Evolutionary conservation across 2,113 vertebrate genomes (phyloP).

Genomic region (Hoplias malabaricus): DNA sequence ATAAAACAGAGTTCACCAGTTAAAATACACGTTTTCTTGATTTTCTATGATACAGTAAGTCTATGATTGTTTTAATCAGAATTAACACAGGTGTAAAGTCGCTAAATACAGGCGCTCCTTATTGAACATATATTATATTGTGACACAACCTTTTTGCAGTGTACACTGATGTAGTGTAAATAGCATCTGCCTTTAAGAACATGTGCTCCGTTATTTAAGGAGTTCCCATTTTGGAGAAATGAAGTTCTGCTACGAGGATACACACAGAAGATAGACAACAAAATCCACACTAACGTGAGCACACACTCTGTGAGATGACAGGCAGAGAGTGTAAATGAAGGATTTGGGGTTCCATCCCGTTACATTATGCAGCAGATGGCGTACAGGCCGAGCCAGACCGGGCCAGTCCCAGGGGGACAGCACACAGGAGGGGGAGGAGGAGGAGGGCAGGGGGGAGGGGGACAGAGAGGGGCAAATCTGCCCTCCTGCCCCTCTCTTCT

Average conservation of each 20-base stretch:
- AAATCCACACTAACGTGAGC: slow-evolving; percentile 34
- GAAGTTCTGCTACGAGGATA: slow-evolving; percentile 27
- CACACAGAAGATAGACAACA: slow-evolving; percentile 16
- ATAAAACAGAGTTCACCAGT: no score
- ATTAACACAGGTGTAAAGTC: no score
- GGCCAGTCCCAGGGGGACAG: slow-evolving; percentile 68
- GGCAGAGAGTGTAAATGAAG: slow-evolving; percentile 72
- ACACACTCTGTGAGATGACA: slow-evolving; percentile 66
- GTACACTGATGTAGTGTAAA: no score
- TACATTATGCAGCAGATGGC: slow-evolving; percentile 83
- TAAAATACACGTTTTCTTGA: no score
- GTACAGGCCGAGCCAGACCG: slow-evolving; percentile 74
- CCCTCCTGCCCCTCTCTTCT: slow-evolving; percentile 36
- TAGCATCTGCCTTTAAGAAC: no score
- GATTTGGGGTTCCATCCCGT: slow-evolving; percentile 80
- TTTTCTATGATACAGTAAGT: no score
- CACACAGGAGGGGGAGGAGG: slow-evolving; percentile 52
- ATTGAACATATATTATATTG: no score
- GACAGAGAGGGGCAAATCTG: slow-evolving; percentile 46
- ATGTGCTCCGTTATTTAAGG: no score
- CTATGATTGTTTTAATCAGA: no score
- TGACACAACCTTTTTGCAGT: no score
- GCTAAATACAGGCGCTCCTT: no score
- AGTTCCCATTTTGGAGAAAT: not conserved
- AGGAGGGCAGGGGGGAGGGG: slow-evolving; percentile 49